These are phyloP conservation scores for Catharus bicknelli DNA, from an alignment of 2,113 vertebrate genomes.

Conservation along the genomic window DNA sequence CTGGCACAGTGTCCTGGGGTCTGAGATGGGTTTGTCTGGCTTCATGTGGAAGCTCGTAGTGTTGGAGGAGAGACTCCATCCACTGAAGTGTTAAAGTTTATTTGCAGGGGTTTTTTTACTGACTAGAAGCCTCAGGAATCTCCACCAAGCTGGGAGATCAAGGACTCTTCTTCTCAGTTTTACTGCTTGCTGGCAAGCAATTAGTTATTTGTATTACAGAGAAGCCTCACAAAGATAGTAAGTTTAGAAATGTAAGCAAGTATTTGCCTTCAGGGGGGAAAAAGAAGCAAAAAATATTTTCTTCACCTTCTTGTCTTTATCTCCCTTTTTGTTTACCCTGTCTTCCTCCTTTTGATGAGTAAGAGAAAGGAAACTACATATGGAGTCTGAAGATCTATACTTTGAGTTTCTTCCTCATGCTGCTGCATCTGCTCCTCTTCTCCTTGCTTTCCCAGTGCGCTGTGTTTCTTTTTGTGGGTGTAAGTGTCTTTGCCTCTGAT, in stretches of 20 bases:
- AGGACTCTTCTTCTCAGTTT: slow-evolving; percentile 37
- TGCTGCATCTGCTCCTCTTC: slow-evolving; percentile 66
- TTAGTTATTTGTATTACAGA: slow-evolving; percentile 46
- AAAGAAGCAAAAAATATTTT: slow-evolving; percentile 1
- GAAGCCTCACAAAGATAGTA: not conserved
- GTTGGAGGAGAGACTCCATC: not conserved
- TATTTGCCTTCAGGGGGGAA: not conserved
- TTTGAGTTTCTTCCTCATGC: slow-evolving; percentile 37
- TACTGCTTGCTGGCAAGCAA: slow-evolving; percentile 11
- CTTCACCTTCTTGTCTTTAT: slow-evolving; percentile 48
- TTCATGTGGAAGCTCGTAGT: rapidly evolving
- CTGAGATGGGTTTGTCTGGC: not conserved
- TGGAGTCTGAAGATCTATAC: slow-evolving; percentile 19
- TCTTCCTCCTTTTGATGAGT: slow-evolving; percentile 33
- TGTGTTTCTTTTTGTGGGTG: slow-evolving; percentile 49
- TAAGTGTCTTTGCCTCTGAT: slow-evolving; percentile 48
- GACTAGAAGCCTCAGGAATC: slow-evolving; percentile 6
- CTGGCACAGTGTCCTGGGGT: rapidly evolving
- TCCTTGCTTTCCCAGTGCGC: not conserved
- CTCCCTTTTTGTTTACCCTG: not conserved
- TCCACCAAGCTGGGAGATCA: slow-evolving; percentile 34
- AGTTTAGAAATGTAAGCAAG: slow-evolving; percentile 15
- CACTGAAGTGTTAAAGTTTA: slow-evolving; percentile 33
- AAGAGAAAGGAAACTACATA: slow-evolving; percentile 23
- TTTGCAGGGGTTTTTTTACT: not conserved